Conservation (phyloP, 2,888 invertebrate genomes). For the Gastrophysa polygoni region DNA sequence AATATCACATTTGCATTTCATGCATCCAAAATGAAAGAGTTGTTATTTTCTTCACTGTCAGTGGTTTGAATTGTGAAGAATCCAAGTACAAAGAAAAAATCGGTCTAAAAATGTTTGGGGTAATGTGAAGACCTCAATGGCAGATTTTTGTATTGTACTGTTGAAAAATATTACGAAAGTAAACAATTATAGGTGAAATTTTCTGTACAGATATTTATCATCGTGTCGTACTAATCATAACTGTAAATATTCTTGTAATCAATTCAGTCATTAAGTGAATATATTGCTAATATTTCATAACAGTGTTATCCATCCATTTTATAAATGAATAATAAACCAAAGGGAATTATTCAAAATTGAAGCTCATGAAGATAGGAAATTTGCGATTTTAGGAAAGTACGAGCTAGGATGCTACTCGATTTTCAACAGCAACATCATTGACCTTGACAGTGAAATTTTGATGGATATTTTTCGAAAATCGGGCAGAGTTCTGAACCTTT, state of each 20-base stretch:
- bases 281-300: conserved; percentile 37
- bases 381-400: too few relatives aligned
- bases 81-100: too few relatives aligned
- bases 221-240: conserved; percentile 10
- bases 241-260: conserved; percentile 34
- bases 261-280: conserved; percentile 35
- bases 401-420: neutral
- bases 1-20: too few relatives aligned
- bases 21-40: too few relatives aligned
- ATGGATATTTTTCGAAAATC: neutral
- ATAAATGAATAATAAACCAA: conserved; percentile 28
- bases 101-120: neutral
- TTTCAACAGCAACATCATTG: neutral
- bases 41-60: too few relatives aligned
- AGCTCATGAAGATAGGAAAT: neutral
- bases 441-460: too few relatives aligned
- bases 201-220: conserved; percentile 29
- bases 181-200: conserved; percentile 8
- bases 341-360: conserved; percentile 4
- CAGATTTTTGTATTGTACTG: neutral
- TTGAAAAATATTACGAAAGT: neutral
- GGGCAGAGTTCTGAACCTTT: neutral
- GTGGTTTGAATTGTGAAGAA: too few relatives aligned
- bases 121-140: neutral
- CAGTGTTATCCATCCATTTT: conserved; percentile 47